phyloP scores from a whole-genome alignment of 2,888 invertebrate species.

The Netelia inedita region DNA sequence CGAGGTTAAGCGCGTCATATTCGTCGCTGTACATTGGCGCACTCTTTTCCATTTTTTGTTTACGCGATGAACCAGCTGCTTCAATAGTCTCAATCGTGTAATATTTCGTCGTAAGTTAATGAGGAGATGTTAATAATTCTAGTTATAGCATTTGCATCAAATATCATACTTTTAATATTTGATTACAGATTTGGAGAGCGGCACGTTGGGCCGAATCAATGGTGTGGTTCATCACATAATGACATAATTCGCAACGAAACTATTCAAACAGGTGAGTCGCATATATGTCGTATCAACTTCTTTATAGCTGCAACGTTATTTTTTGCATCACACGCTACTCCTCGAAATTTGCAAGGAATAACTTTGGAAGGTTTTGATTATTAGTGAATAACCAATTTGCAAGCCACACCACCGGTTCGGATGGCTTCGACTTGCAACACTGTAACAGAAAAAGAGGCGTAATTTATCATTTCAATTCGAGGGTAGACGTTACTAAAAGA shows the following conservation, averaged over 20 bases:
- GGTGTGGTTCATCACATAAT: constrained; percentile 18
- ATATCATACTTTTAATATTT: not conserved
- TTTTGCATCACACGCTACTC: not conserved
- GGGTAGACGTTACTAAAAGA: too few relatives aligned
- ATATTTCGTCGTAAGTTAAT: not conserved
- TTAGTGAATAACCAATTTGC: constrained; percentile 91
- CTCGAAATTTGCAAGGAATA: constrained; percentile 60
- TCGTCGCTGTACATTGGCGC: too few relatives aligned
- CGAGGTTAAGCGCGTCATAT: too few relatives aligned
- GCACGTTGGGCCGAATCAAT: not conserved
- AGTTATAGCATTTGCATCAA: not conserved
- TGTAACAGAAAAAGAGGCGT: constrained; percentile 84
- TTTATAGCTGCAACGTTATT: not conserved
- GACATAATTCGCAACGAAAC: not conserved
- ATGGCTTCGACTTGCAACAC: constrained; percentile 90
- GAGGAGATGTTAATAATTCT: too few relatives aligned
- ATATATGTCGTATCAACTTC: not conserved
- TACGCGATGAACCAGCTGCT: too few relatives aligned
- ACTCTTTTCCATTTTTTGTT: too few relatives aligned
- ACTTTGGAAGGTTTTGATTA: constrained; percentile 91
- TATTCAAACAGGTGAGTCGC: constrained; percentile 42
- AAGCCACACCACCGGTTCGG: constrained; percentile 92
- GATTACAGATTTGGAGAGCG: constrained; percentile 50
- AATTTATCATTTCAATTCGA: not conserved
- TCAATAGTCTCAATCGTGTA: too few relatives aligned